These are phyloP conservation scores for Samia ricini DNA, from an alignment of 1,140 invertebrate species.

Conservation along the genomic window DNA sequence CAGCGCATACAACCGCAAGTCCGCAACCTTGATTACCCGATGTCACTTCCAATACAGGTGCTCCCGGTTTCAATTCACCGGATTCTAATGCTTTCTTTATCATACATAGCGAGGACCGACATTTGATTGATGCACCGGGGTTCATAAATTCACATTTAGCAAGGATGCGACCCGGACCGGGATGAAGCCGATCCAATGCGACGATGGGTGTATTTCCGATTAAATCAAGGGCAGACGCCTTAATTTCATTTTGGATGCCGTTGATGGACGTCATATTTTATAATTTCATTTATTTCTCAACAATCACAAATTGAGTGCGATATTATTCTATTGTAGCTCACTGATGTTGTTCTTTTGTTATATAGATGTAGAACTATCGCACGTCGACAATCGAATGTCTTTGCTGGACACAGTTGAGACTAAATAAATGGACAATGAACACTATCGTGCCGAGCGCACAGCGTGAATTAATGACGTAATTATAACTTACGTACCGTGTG, in stretches of 20 bases:
- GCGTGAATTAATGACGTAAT: background rate
- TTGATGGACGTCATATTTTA: background rate
- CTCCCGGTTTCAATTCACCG: constrained; percentile 50
- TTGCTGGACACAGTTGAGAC: background rate
- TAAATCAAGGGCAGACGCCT: constrained; percentile 57
- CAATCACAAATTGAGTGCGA: background rate
- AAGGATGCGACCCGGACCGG: constrained; percentile 58
- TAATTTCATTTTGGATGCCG: constrained; percentile 45
- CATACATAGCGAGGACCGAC: constrained; percentile 63
- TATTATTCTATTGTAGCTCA: background rate
- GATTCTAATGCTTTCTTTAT: constrained; percentile 44
- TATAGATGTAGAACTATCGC: background rate
- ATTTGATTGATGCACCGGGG: constrained; percentile 66
- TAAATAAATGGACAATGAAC: background rate
- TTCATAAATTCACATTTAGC: constrained; percentile 72
- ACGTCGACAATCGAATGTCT: background rate
- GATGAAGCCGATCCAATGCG: constrained; percentile 55
- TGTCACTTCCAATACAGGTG: constrained; percentile 58
- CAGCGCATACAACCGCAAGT: constrained; percentile 63
- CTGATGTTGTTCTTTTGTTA: background rate
- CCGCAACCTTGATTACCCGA: constrained; percentile 69
- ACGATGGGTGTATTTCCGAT: constrained; percentile 66
- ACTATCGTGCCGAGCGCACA: background rate
- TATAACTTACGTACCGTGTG: too few species aligned
- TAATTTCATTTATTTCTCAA: background rate